phyloP scores from a whole-genome alignment of 2,888 invertebrate genomes.

The Syrista parreyssii region DNA sequence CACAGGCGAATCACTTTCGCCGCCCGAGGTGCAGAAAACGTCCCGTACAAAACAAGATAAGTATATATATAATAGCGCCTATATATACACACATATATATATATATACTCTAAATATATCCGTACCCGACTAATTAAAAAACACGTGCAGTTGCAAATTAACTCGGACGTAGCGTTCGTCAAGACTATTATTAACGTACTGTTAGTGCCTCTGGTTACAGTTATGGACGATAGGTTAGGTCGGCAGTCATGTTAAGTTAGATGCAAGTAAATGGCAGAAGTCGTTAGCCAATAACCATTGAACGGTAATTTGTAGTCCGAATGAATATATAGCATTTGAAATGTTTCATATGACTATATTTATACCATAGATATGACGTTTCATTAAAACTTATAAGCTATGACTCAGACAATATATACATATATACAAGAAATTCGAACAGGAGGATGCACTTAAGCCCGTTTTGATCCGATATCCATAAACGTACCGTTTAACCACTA shows the following conservation, averaged over 20 bases:
- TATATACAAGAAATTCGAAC: neutral
- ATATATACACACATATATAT: no score
- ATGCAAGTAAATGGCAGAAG: neutral
- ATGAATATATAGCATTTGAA: neutral
- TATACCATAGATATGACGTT: neutral
- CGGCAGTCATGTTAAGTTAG: neutral
- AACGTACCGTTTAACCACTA: slow-evolving; percentile 10
- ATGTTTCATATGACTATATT: no score
- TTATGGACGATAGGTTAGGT: neutral
- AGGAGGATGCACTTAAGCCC: neutral
- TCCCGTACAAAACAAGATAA: neutral
- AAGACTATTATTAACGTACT: neutral
- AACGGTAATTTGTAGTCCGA: neutral
- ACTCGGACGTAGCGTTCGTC: neutral
- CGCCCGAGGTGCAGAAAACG: neutral
- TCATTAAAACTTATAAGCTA: neutral
- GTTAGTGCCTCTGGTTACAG: neutral
- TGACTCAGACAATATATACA: neutral
- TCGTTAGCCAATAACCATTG: neutral
- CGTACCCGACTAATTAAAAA: neutral
- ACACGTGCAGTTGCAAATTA: neutral
- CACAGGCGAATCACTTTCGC: neutral
- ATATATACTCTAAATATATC: neutral
- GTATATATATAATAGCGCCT: neutral
- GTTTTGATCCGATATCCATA: slow-evolving; percentile 2